Base-by-base conservation (phyloP, 2,797 vertebrate species). In the Pipistrellus kuhlii region DNA sequence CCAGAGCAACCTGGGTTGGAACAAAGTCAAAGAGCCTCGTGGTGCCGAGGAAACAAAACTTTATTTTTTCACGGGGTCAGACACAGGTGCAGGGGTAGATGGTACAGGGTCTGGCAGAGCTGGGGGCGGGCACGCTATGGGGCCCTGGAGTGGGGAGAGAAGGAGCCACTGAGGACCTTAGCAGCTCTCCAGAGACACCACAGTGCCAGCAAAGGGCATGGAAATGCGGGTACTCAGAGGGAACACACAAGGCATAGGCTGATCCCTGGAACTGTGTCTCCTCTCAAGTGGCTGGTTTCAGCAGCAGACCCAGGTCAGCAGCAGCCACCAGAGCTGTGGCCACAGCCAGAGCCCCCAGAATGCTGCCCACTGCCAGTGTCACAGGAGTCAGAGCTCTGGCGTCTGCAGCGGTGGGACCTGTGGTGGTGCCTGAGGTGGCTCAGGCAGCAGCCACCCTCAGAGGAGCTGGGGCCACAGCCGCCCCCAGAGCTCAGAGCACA, bases 331-430 rank as follows among this genome's bases (percentile, higher is more conserved):
- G 94, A 93, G 71, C 83, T n/a, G 1, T 88, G 68, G 30, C 93
- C 85, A 46, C 93, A 93, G 53, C 76, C 62, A 0, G 85, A 85
- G 35, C 4, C 35, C 35, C 93, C 41, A 0, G n/a, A 57, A 51
- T 88, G 87, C 90, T 17, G 46, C 5, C 62, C 93, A 41, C 80
- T 38, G 27, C 27, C 86, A 4, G 62, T 27, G 5, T 73, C 94
- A 27, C 94, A 96, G 71, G 66, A 87, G 5, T n/a, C 1, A 0
- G 94, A 89, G 71, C 91, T 89, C 27, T 23, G 89, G 57, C 1
- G 32, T 30, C 46, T 0, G 59, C 96, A 95, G 3, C 20, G 14
- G 35, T 93, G 94, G 84, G 89, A 92, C 86, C 95, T 93, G 88
- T 0, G 73, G 80, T 0, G 38, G 64, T 0, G 38, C 23, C 89